A percentile compares a stretch with the other conserved stretches of the same genome.
phyloP scores from a whole-genome alignment of 2,888 invertebrate species.

The Plagodis dolabraria region DNA sequence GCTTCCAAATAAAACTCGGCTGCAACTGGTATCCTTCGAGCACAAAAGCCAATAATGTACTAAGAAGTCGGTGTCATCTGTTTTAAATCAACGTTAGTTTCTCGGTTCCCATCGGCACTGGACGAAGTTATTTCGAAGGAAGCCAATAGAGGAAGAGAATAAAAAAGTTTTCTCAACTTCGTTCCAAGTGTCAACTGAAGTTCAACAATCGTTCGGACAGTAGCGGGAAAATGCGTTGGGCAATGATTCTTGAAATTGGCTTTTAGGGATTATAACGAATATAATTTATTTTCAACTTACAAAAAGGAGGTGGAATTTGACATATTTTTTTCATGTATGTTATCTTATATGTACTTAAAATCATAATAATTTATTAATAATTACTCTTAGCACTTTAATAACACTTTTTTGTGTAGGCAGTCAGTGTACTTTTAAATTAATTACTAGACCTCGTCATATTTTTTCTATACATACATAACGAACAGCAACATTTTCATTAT shows the following conservation, averaged over 20 bases:
- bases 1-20: background rate
- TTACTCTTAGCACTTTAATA: no score
- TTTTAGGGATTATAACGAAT: no score
- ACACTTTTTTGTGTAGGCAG: no score
- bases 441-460: no score
- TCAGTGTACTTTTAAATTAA: no score
- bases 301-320: no score
- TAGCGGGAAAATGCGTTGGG: conserved; percentile 28
- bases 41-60: conserved; percentile 15
- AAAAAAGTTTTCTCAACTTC: conserved; percentile 60
- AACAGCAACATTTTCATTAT: no score
- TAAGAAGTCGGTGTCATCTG: conserved; percentile 28
- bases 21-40: conserved; percentile 6
- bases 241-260: conserved; percentile 21
- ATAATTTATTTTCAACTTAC: no score
- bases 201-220: conserved; percentile 55
- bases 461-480: no score
- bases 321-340: no score
- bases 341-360: no score
- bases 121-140: conserved; percentile 55
- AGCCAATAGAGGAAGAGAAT: conserved; percentile 65
- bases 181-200: conserved; percentile 63
- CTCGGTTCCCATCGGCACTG: conserved; percentile 58
- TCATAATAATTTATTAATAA: no score
- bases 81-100: conserved; percentile 62